Base-by-base conservation (phyloP, 2,113 vertebrate species). In the Cacatua alba region DNA sequence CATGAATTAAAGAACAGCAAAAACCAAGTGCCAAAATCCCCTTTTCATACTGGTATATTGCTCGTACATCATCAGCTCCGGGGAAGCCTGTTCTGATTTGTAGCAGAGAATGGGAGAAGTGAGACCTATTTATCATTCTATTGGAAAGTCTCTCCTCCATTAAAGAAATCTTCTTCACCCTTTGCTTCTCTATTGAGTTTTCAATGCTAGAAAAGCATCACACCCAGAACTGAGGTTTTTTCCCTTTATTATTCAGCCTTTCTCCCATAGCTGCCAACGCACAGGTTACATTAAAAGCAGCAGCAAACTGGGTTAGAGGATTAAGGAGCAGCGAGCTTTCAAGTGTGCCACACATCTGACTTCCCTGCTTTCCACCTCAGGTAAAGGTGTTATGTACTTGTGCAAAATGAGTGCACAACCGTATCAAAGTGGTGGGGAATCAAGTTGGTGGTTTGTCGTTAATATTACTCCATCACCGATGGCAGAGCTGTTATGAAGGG, bases 141-240 rank as follows among this genome's bases (percentile, higher is more conserved):
- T 26, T 80, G 49, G 90, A 94, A 89, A 89, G 84, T 43, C 81
- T 85, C 41, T 74, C 76, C 77, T 37, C 37, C 75, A 57, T 77
- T 67, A 89, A 71, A 60, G 72, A 49, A 77, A 91, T 79, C 90
- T 41, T 65, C 92, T 86, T 39, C 88, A 71, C 63, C 62, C 46
- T 91, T 75, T 55, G n/a, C 92, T 86, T 84, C 94, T 88, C 81
- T 57, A 91, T 48, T 62, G 90, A 93, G 64, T 48, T 79, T 88
- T 84, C 89, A 93, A 81, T 53, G 23, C 77, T 64, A 71, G 81
- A 68, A 81, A 82, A 70, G 80, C 63, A 28, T 83, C 55, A 29
- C 51, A 24, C 75, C 52, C 62, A 23, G 51, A 84, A 41, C 26
- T 2, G 69, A 75, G 35, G 9, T 6, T 85, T 87, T 85, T 43